These are phyloP conservation scores for Eristalis arbustorum DNA, from an alignment of 2,888 invertebrate genomes.

Conservation along the genomic window DNA sequence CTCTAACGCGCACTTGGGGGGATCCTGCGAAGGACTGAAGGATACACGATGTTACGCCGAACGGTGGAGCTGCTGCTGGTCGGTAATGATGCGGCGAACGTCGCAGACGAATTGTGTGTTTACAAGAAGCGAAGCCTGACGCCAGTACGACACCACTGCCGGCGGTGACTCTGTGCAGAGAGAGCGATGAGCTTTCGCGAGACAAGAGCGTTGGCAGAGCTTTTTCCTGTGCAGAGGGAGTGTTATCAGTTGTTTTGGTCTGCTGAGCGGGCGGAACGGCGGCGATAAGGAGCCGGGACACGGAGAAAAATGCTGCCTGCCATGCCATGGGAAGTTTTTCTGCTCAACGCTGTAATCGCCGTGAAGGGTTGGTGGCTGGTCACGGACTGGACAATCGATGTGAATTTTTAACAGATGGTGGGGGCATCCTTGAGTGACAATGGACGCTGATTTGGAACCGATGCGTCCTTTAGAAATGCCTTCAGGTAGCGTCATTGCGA, in stretches of 20 bases:
- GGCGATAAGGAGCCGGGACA: constrained; percentile 26
- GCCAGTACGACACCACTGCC: neutral
- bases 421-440: no score
- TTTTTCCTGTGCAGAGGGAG: constrained; percentile 32
- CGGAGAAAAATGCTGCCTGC: neutral
- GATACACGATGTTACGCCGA: neutral
- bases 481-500: no score
- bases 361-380: constrained; percentile 9
- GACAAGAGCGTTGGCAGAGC: neutral
- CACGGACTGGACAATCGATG: neutral
- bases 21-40: constrained; percentile 48
- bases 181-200: constrained; percentile 26
- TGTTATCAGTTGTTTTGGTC: constrained; percentile 44
- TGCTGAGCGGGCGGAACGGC: constrained; percentile 29
- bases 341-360: constrained; percentile 42
- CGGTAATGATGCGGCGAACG: constrained; percentile 31
- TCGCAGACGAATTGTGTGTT: constrained; percentile 32
- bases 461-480: no score
- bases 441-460: no score
- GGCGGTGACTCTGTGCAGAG: neutral
- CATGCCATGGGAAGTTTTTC: constrained; percentile 53
- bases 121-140: constrained; percentile 1
- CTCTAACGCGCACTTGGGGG: constrained; percentile 26
- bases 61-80: neutral
- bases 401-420: neutral